These are phyloP conservation scores for Limonius californicus DNA, from an alignment of 1,140 invertebrate genomes.

Conservation along the genomic window DNA sequence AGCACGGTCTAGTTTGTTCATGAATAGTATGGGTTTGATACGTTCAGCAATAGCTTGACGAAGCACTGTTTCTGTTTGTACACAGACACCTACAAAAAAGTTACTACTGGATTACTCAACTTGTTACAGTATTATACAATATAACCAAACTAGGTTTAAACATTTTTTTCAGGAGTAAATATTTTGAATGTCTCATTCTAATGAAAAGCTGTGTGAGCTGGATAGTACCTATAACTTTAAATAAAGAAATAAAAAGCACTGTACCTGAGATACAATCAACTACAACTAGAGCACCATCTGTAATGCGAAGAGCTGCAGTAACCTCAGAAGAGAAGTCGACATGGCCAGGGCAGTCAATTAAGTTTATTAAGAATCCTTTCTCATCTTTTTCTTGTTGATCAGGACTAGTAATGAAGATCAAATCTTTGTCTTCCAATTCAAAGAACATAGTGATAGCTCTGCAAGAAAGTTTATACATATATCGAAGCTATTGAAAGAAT, in stretches of 20 bases:
- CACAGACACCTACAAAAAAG: constrained; percentile 96
- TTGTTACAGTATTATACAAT: too few relatives aligned
- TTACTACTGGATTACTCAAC: too few relatives aligned
- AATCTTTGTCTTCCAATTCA: constrained; percentile 88
- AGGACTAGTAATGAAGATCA: constrained; percentile 82
- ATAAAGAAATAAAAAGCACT: not conserved
- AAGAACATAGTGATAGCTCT: constrained; percentile 99
- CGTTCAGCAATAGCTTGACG: constrained; percentile 98
- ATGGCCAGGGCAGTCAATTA: constrained; percentile 99
- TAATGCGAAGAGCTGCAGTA: constrained; percentile 97
- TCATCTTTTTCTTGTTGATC: constrained; percentile 86
- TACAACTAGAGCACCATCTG: constrained; percentile 97
- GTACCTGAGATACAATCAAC: constrained; percentile 98
- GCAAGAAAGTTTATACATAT: constrained; percentile 32
- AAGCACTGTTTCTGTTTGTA: constrained; percentile 98
- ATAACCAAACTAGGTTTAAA: too few relatives aligned
- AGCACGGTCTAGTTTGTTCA: constrained; percentile 99
- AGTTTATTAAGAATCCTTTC: constrained; percentile 97
- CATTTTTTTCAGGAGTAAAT: too few relatives aligned
- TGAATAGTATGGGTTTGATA: constrained; percentile 98
- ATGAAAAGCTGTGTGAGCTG: too few relatives aligned
- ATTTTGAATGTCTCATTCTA: too few relatives aligned
- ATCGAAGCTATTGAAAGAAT: not conserved
- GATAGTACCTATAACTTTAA: too few relatives aligned
- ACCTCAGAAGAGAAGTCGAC: constrained; percentile 99